Conservation (phyloP, 2,113 vertebrate genomes). For the Gasterosteus nipponicus region DNA sequence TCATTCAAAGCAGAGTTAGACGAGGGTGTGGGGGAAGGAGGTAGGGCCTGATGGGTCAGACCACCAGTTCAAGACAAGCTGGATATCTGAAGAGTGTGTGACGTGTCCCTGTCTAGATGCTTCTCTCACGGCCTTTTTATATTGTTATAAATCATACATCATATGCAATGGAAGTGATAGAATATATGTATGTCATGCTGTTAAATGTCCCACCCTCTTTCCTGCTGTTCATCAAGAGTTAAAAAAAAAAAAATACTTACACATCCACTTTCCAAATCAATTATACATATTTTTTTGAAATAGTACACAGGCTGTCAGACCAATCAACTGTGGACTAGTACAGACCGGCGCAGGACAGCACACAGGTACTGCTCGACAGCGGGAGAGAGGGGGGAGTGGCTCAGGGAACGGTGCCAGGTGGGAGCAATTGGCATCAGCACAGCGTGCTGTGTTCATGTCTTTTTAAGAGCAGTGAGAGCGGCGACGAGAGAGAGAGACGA, state of each 20-base stretch:
- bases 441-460: no score
- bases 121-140: neutral
- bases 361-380: neutral
- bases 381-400: no score
- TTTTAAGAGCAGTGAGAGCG: no score
- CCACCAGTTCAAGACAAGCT: neutral
- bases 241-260: no score
- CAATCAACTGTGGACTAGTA: neutral
- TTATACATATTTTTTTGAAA: neutral
- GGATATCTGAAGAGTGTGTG: neutral
- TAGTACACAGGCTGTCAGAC: neutral
- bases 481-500: no score
- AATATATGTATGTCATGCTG: neutral
- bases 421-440: no score
- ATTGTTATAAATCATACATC: neutral
- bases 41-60: neutral
- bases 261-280: neutral
- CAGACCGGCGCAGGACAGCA: neutral
- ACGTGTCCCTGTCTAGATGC: neutral
- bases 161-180: neutral
- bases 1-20: conserved; percentile 1
- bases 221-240: neutral
- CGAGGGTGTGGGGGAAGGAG: neutral
- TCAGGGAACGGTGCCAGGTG: no score
- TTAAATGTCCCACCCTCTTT: neutral